Percentiles rank a stretch among this genome's conserved stretches.
These are phyloP conservation scores for Hydriomena furcata DNA, from an alignment of 2,888 invertebrate genomes.

Conservation along the genomic window DNA sequence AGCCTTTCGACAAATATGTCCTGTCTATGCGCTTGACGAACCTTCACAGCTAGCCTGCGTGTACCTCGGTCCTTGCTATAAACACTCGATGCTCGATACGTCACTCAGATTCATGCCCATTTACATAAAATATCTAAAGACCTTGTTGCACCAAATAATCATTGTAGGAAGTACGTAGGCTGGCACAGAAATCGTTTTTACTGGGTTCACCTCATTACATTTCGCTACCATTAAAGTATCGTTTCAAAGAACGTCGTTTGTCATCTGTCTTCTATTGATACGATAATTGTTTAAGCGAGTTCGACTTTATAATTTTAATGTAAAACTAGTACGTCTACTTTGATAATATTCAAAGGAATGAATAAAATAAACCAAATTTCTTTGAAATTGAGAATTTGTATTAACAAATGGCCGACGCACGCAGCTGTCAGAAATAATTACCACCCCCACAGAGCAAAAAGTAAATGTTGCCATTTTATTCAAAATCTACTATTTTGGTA, in stretches of 20 bases:
- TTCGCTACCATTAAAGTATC: conserved; percentile 34
- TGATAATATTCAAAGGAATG: conserved; percentile 37
- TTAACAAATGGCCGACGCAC: conserved; percentile 68
- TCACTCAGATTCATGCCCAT: conserved; percentile 69
- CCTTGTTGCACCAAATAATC: conserved; percentile 78
- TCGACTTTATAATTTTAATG: conserved; percentile 38
- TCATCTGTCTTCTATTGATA: conserved; percentile 29
- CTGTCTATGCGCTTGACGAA: conserved; percentile 37
- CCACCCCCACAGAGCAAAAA: conserved; percentile 2
- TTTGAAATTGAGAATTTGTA: conserved; percentile 27
- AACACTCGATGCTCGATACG: conserved; percentile 60
- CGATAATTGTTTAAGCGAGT: conserved; percentile 28
- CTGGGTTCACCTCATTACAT: conserved; percentile 54
- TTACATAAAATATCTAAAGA: conserved; percentile 72
- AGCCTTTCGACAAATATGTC: conserved; percentile 22
- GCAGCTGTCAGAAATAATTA: conserved; percentile 50
- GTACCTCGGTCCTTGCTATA: conserved; percentile 59
- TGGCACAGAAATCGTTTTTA: conserved; percentile 70
- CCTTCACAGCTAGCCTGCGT: conserved; percentile 46
- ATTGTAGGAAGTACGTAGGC: conserved; percentile 76
- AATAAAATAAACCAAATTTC: conserved; percentile 15
- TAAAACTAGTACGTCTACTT: conserved; percentile 32
- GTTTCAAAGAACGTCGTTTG: conserved; percentile 35
- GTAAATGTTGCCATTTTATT: background rate
- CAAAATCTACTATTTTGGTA: background rate